These are phyloP conservation scores for Centropus unirufus DNA, from an alignment of 2,113 vertebrate genomes.

Conservation along the genomic window DNA sequence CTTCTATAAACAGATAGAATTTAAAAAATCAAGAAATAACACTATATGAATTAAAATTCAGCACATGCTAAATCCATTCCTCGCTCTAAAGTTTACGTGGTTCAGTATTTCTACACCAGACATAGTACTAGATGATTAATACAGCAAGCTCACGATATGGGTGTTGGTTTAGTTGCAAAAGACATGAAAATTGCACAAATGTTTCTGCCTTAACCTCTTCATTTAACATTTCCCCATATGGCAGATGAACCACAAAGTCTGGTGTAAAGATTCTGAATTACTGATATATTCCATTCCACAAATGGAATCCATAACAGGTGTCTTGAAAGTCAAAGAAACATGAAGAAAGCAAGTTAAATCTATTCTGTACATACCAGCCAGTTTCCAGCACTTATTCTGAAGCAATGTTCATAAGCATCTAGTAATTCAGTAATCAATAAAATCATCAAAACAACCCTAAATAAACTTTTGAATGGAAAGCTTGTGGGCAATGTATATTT, in stretches of 20 bases:
- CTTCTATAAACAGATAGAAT: constrained; percentile 15
- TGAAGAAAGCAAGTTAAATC: not conserved
- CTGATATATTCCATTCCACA: constrained; percentile 10
- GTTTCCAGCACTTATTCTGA: not conserved
- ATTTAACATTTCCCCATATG: constrained; percentile 59
- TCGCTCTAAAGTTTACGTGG: not conserved
- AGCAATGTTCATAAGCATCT: not conserved
- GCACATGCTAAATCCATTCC: not conserved
- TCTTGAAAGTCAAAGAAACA: not conserved
- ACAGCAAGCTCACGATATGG: not conserved
- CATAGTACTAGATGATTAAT: constrained; percentile 31
- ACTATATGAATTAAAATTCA: constrained; percentile 24
- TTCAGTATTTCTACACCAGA: constrained; percentile 20
- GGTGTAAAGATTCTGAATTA: constrained; percentile 40
- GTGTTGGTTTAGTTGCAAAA: constrained; percentile 32
- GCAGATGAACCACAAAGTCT: constrained; percentile 45
- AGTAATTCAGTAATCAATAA: not conserved
- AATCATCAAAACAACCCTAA: not conserved
- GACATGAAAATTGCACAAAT: constrained; percentile 23
- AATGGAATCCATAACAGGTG: constrained; percentile 35
- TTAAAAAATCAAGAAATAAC: not conserved
- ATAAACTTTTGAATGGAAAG: not conserved
- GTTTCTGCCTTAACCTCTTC: constrained; percentile 39
- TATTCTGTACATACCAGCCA: not conserved
- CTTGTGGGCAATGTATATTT: not conserved